Percentiles rank a stretch among this genome's conserved stretches.
These are phyloP conservation scores for Zaprionus taronus DNA, from an alignment of 1,140 invertebrate genomes.

Conservation along the genomic window DNA sequence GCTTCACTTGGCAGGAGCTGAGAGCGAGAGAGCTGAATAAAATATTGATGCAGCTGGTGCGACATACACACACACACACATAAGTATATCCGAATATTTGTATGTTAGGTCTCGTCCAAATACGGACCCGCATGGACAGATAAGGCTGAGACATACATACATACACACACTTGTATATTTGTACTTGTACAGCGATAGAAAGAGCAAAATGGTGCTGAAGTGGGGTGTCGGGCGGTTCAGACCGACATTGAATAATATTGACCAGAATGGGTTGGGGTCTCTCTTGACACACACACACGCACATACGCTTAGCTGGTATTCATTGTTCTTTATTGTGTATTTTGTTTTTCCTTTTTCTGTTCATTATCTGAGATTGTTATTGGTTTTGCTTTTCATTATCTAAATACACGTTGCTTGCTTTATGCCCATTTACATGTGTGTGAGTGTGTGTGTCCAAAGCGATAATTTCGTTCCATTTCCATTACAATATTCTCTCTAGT, in stretches of 20 bases:
- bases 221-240: constrained; percentile 14
- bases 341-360: constrained; percentile 16
- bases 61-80: background rate
- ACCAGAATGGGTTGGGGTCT: constrained; percentile 59
- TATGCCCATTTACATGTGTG: constrained; percentile 55
- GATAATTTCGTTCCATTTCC: constrained; percentile 37
- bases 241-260: constrained; percentile 73
- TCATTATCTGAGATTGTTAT: constrained; percentile 50
- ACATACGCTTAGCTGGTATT: constrained; percentile 22
- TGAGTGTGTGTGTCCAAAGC: constrained; percentile 31
- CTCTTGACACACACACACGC: constrained; percentile 13
- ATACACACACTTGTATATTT: constrained; percentile 1
- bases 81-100: constrained; percentile 1
- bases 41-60: constrained; percentile 34
- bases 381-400: constrained; percentile 63
- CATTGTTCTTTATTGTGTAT: constrained; percentile 37
- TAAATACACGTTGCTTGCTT: constrained; percentile 71
- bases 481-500: constrained; percentile 51
- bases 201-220: constrained; percentile 19
- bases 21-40: constrained; percentile 16
- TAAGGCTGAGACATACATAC: constrained; percentile 47
- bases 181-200: constrained; percentile 22
- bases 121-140: constrained; percentile 58
- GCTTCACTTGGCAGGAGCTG: constrained; percentile 20
- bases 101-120: constrained; percentile 46